Conservation (phyloP, 2,888 invertebrate species). For the Drosophila merina region DNA sequence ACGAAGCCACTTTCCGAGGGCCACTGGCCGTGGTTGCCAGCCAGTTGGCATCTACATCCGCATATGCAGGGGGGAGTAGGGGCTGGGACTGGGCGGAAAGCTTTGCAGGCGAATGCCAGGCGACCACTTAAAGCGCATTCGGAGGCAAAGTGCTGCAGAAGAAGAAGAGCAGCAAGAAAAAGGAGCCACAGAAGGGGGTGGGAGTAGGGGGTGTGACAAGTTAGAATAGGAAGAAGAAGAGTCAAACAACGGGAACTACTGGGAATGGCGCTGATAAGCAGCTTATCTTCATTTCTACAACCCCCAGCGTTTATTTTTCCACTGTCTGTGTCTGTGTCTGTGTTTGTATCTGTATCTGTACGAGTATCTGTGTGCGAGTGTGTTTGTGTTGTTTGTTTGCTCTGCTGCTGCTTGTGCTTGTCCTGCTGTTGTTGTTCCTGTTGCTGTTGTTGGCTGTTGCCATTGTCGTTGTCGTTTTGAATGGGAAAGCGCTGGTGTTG, state of each 20-base stretch:
- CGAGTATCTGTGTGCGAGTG: background rate
- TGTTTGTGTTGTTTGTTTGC: conserved; percentile 37
- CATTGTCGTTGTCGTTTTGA: conserved; percentile 6
- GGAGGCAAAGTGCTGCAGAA: conserved; percentile 28
- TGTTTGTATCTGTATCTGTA: conserved; percentile 51
- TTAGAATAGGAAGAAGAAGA: background rate
- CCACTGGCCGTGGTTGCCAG: conserved; percentile 37
- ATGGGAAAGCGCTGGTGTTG: conserved; percentile 23
- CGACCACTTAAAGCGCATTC: conserved; percentile 58
- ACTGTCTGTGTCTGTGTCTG: conserved; percentile 53
- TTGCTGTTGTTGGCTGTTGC: conserved; percentile 30
- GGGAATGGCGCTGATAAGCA: conserved; percentile 77
- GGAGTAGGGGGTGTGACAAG: background rate
- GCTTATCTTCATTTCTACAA: conserved; percentile 78
- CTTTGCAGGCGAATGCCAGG: conserved; percentile 54
- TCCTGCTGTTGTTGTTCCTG: background rate
- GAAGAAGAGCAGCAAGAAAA: conserved; percentile 11
- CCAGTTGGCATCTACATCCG: conserved; percentile 51
- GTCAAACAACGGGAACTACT: conserved; percentile 38
- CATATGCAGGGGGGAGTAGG: conserved; percentile 23
- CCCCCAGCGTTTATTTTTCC: conserved; percentile 74
- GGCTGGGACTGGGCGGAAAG: conserved; percentile 16
- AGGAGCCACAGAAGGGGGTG: conserved; percentile 14
- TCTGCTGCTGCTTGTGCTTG: conserved; percentile 43
- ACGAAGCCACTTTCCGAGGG: conserved; percentile 41